phyloP scores from a whole-genome alignment of 2,113 vertebrate species.

The Clarias magur region DNA sequence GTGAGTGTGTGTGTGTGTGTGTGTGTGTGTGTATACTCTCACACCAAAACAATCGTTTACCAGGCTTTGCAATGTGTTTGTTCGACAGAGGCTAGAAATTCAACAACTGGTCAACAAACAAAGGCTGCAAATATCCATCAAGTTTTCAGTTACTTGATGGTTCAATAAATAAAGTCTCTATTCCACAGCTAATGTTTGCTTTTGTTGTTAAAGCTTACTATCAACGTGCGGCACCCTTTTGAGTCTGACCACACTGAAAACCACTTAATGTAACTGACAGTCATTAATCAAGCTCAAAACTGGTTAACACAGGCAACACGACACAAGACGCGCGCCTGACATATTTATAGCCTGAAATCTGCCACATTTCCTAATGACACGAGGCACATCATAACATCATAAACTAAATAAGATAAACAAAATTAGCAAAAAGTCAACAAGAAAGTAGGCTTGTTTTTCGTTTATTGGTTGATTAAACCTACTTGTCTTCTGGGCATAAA shows the following conservation, averaged over 20 bases:
- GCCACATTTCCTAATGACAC: not conserved
- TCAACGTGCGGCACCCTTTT: not conserved
- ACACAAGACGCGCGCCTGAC: not conserved
- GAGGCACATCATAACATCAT: not conserved
- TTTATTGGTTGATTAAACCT: not conserved
- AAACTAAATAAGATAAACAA: not conserved
- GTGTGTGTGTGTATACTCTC: not conserved
- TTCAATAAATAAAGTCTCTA: not conserved
- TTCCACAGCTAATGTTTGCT: not conserved
- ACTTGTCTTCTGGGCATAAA: not conserved
- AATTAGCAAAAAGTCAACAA: not conserved
- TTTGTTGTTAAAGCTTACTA: not conserved
- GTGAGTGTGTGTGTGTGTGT: conserved; percentile 15
- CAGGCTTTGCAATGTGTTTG: not conserved
- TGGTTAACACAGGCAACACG: not conserved
- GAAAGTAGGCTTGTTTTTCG: not conserved
- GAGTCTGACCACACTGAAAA: not conserved
- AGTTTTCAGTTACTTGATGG: not conserved
- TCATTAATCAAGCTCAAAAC: not conserved
- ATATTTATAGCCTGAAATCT: not conserved
- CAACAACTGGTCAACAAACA: not conserved
- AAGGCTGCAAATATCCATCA: not conserved
- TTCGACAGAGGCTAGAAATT: conserved; percentile 21
- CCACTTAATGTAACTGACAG: not conserved
- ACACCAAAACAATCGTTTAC: conserved; percentile 20